These are phyloP conservation scores for Drosophila siamana DNA, from an alignment of 2,888 invertebrate genomes.

Conservation along the genomic window DNA sequence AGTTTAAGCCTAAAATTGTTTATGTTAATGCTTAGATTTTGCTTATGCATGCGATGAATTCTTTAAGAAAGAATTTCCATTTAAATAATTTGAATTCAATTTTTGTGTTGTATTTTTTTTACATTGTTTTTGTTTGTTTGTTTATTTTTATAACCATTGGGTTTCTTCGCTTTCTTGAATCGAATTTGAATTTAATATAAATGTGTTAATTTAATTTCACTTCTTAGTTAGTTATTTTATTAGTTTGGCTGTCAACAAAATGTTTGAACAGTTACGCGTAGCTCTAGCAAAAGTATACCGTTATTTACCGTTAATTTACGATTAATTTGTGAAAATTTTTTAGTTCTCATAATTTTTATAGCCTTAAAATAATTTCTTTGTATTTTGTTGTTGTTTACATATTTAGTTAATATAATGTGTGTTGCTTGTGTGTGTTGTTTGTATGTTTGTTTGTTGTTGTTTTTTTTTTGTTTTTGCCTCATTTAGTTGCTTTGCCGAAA, in stretches of 20 bases:
- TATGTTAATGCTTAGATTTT: slow-evolving; percentile 45
- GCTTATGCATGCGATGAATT: slow-evolving; percentile 57
- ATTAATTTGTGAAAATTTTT: slow-evolving; percentile 31
- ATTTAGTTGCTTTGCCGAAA: slow-evolving; percentile 78
- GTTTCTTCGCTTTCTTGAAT: slow-evolving; percentile 50
- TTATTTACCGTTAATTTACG: slow-evolving; percentile 44
- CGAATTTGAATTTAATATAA: slow-evolving; percentile 39
- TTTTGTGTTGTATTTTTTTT: slow-evolving; percentile 54
- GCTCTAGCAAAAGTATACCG: slow-evolving; percentile 73
- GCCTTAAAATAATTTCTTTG: slow-evolving; percentile 82
- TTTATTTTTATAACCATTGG: slow-evolving; percentile 71
- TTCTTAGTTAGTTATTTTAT: slow-evolving; percentile 15
- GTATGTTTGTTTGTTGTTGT: slow-evolving; percentile 19
- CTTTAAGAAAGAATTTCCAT: slow-evolving; percentile 60
- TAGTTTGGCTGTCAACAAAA: slow-evolving; percentile 43
- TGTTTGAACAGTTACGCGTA: slow-evolving; percentile 55
- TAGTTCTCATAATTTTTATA: slow-evolving; percentile 58
- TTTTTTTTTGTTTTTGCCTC: slow-evolving; percentile 62
- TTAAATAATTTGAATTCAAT: slow-evolving; percentile 36
- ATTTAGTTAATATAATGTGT: slow-evolving; percentile 48
- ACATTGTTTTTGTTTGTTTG: slow-evolving; percentile 30
- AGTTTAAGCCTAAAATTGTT: slow-evolving; percentile 76
- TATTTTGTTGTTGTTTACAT: slow-evolving; percentile 56
- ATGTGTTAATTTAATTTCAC: slow-evolving; percentile 31
- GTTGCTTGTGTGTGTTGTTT: slow-evolving; percentile 32